phyloP scores from a whole-genome alignment of 2,113 vertebrate genomes.

The Indicator indicator region DNA sequence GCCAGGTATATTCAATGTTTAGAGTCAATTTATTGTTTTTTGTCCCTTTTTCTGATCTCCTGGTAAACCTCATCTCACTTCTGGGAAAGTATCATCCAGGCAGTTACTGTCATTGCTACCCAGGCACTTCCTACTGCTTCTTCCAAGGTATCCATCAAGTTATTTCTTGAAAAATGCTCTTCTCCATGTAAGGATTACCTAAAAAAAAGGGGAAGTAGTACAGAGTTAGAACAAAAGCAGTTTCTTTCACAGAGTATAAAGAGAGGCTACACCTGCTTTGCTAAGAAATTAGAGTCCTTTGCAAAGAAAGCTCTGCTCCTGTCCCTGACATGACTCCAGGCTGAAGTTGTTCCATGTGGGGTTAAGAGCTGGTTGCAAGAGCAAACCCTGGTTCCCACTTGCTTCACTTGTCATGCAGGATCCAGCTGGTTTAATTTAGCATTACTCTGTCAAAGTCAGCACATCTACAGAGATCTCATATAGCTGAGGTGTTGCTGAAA shows the following conservation, averaged over 20 bases:
- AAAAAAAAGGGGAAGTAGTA: neutral
- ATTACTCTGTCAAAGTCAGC: neutral
- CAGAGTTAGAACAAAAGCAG: accelerated
- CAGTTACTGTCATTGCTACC: neutral
- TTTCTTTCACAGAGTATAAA: neutral
- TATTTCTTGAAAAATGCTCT: neutral
- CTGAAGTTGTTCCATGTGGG: neutral
- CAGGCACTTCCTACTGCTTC: neutral
- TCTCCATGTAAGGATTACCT: neutral
- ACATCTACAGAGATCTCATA: neutral
- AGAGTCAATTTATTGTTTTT: neutral
- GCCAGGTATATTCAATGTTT: accelerated
- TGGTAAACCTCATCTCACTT: neutral
- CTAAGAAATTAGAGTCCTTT: neutral
- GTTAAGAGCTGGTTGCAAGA: neutral
- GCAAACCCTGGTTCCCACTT: neutral
- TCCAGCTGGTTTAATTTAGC: neutral
- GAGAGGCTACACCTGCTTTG: accelerated
- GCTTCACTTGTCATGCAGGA: neutral
- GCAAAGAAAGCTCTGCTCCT: neutral
- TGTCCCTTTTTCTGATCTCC: too few relatives aligned
- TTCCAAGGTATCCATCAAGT: neutral
- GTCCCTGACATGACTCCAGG: neutral
- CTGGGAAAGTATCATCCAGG: neutral
- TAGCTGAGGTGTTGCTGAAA: neutral